Conservation (phyloP, 2,113 vertebrate genomes). For the Protomyctophum bolini region DNA sequence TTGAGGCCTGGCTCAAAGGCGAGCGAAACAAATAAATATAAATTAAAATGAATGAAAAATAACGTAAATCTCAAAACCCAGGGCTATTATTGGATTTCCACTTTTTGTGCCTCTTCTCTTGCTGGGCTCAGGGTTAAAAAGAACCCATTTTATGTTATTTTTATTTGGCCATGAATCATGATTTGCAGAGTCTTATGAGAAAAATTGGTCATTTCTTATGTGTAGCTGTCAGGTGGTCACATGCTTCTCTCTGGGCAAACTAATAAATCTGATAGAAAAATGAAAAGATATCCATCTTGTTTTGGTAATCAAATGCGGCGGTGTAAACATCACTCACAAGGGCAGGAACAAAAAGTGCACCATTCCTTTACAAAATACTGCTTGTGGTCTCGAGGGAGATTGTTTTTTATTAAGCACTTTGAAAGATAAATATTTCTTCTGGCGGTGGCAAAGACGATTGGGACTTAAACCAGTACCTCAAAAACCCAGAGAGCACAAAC, state of each 20-base stretch:
- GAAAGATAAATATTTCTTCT: too few relatives aligned
- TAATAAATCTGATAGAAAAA: neutral
- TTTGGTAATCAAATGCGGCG: neutral
- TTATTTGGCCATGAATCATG: neutral
- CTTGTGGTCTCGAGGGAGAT: too few relatives aligned
- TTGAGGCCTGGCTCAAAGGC: slow-evolving; percentile 8
- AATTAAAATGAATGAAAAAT: slow-evolving; percentile 17
- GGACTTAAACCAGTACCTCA: too few relatives aligned
- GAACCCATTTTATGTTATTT: neutral
- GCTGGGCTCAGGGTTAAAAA: slow-evolving; percentile 5
- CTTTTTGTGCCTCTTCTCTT: neutral
- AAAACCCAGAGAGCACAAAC: too few relatives aligned
- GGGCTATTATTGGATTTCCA: slow-evolving; percentile 9
- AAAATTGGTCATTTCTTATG: slow-evolving; percentile 1
- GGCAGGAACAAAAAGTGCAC: too few relatives aligned
- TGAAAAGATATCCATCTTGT: neutral
- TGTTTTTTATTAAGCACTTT: too few relatives aligned
- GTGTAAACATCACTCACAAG: too few relatives aligned
- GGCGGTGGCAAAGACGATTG: too few relatives aligned
- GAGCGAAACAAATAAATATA: slow-evolving; percentile 9
- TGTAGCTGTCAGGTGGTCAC: neutral
- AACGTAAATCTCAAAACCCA: neutral
- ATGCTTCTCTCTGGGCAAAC: slow-evolving; percentile 5
- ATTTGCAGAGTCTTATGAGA: neutral
- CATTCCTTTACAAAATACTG: too few relatives aligned